Evolutionary conservation across 2,797 vertebrate genomes (phyloP).

Genomic region (Neopelma chrysocephalum): DNA sequence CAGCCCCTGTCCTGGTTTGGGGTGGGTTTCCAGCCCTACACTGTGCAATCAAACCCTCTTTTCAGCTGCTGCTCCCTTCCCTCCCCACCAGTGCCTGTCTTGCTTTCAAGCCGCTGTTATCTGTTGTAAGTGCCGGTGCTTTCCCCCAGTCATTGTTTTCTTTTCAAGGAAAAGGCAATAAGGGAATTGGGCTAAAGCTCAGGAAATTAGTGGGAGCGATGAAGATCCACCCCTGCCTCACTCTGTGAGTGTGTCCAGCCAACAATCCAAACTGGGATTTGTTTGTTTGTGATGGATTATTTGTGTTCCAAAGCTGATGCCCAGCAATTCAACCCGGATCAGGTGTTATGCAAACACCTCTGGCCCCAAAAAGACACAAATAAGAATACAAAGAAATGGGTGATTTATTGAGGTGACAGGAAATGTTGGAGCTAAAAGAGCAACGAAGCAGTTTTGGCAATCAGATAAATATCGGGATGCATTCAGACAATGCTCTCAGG

Average conservation of each 20-base stretch:
- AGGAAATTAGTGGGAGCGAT: neutral
- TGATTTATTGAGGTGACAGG: neutral
- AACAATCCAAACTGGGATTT: neutral
- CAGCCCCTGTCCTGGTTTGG: neutral
- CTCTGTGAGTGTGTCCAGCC: neutral
- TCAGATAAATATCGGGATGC: neutral
- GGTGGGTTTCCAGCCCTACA: neutral
- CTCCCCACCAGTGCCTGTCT: neutral
- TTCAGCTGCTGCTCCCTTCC: neutral
- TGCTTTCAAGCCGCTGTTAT: neutral
- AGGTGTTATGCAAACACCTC: neutral
- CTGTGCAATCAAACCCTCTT: neutral
- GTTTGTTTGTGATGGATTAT: too few relatives aligned
- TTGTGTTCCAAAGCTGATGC: neutral
- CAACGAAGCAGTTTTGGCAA: neutral
- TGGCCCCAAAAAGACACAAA: neutral
- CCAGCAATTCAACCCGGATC: neutral
- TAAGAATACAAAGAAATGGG: neutral
- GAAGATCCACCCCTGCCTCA: neutral
- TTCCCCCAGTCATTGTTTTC: neutral
- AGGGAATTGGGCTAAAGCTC: neutral
- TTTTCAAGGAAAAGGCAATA: neutral
- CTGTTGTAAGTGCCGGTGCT: neutral
- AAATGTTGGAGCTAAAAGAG: neutral
- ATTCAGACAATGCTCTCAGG: neutral